Evolutionary conservation across 2,113 vertebrate genomes (phyloP).

Genomic region (Anas platyrhynchos): DNA sequence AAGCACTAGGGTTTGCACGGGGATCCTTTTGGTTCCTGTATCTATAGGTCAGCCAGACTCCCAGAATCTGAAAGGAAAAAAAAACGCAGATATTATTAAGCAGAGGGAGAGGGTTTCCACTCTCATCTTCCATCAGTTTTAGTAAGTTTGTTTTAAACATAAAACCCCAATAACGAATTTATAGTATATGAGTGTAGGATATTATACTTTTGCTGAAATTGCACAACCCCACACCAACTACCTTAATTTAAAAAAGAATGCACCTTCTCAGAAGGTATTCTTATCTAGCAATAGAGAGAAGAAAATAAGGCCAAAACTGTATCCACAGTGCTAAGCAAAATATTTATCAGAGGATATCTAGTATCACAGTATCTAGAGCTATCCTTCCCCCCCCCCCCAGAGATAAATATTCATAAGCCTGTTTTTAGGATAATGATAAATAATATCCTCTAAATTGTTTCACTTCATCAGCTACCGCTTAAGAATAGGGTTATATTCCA

Average conservation of each 20-base stretch:
- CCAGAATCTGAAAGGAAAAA: slow-evolving; percentile 86
- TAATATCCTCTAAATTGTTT: neutral
- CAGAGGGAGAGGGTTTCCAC: neutral
- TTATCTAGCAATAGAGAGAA: neutral
- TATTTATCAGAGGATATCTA: neutral
- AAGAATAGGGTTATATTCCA: neutral
- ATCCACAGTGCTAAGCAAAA: neutral
- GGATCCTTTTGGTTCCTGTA: slow-evolving; percentile 97
- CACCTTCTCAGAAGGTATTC: neutral
- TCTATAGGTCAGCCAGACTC: slow-evolving; percentile 93
- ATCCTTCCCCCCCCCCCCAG: neutral
- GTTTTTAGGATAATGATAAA: neutral
- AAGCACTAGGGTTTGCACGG: slow-evolving; percentile 92
- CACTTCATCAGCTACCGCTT: neutral
- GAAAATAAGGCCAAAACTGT: neutral
- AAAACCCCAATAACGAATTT: neutral
- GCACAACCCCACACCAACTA: neutral
- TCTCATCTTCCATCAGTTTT: neutral
- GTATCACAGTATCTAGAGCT: neutral
- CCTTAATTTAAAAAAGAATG: neutral
- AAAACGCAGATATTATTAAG: neutral
- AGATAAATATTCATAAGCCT: neutral
- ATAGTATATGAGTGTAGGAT: neutral
- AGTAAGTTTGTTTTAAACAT: neutral
- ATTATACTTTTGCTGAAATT: neutral